These are phyloP conservation scores for Coenonympha glycerion DNA, from an alignment of 2,888 invertebrate genomes.

Conservation along the genomic window DNA sequence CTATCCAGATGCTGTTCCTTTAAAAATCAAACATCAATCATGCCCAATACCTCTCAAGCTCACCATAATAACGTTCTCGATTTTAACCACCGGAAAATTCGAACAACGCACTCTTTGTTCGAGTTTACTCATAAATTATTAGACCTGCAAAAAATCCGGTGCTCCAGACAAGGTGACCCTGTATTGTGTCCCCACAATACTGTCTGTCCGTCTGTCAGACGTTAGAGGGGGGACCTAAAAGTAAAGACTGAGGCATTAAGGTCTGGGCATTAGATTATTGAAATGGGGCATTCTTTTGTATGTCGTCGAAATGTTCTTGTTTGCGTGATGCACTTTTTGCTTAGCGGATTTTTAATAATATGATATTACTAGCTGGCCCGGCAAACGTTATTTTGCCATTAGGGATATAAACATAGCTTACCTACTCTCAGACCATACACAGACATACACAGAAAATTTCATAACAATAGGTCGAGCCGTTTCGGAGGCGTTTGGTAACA, in stretches of 20 bases:
- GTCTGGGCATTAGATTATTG: slow-evolving; percentile 21
- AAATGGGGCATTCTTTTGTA: slow-evolving; percentile 18
- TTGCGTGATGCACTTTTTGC: slow-evolving; percentile 1
- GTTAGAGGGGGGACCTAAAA: slow-evolving; percentile 18
- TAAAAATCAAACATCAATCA: no score
- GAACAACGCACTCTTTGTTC: slow-evolving; percentile 5
- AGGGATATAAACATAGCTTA: no score
- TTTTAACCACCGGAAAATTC: slow-evolving; percentile 10
- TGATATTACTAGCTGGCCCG: no score
- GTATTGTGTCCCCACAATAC: slow-evolving; percentile 29
- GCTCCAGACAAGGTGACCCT: slow-evolving; percentile 33
- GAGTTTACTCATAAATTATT: slow-evolving; percentile 1
- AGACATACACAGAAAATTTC: no score
- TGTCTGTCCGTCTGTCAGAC: slow-evolving; percentile 23
- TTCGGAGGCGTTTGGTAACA: no score
- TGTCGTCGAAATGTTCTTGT: background rate
- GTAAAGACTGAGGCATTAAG: slow-evolving; percentile 8
- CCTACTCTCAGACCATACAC: no score
- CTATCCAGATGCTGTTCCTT: no score
- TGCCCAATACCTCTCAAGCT: no score
- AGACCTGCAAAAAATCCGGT: slow-evolving; percentile 5
- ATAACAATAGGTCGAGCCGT: no score
- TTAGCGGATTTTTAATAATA: no score
- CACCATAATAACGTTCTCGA: background rate
- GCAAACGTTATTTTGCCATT: no score